Conservation (phyloP, 2,888 invertebrate species). For the Teleogryllus oceanicus region DNA sequence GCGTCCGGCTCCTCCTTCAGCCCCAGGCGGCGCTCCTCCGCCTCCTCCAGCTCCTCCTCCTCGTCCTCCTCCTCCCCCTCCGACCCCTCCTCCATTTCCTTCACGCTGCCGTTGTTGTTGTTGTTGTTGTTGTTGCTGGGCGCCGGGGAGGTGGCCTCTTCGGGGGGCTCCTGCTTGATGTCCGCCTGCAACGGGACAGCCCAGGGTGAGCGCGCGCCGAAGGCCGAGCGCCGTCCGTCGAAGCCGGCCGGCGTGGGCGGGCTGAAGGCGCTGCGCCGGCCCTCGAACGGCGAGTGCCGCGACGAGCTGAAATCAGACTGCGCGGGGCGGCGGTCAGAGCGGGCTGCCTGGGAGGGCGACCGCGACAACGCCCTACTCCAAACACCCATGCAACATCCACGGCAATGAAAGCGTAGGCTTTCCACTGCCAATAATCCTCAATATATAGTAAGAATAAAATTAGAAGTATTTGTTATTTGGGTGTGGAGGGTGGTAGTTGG, state of each 20-base stretch:
- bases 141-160: slow-evolving; percentile 46
- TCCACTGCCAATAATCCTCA: too few species aligned
- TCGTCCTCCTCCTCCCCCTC: slow-evolving; percentile 57
- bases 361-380: too few species aligned
- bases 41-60: slow-evolving; percentile 41
- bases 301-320: not conserved
- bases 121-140: slow-evolving; percentile 41
- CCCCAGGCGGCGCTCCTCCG: slow-evolving; percentile 27
- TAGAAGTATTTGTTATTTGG: too few species aligned
- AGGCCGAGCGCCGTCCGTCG: not conserved
- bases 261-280: slow-evolving; percentile 7
- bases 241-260: not conserved
- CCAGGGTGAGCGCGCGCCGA: slow-evolving; percentile 39
- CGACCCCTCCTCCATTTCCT: slow-evolving; percentile 53
- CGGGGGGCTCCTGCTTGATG: slow-evolving; percentile 57
- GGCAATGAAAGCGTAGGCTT: too few species aligned
- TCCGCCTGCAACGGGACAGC: slow-evolving; percentile 56
- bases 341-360: not conserved
- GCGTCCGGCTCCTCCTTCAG: slow-evolving; percentile 50
- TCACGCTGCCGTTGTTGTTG: slow-evolving; percentile 48
- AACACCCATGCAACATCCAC: too few species aligned
- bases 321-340: not conserved
- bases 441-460: too few species aligned
- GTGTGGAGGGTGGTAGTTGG: too few species aligned
- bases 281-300: not conserved